Conservation (phyloP, 2,888 invertebrate genomes). For the Oscheius myriophilus region DNA sequence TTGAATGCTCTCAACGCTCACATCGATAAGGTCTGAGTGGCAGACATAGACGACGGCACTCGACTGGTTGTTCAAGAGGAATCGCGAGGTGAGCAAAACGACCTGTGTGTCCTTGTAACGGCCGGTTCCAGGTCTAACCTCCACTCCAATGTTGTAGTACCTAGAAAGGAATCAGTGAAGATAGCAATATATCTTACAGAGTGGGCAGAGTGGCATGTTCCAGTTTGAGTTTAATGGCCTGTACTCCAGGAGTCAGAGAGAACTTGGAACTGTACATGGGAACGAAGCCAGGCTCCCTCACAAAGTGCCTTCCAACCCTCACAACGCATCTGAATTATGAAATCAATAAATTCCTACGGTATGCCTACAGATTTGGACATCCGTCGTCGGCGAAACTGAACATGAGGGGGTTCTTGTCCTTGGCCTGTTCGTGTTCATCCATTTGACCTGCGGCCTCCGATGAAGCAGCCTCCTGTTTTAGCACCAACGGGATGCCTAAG, state of each 20-base stretch:
- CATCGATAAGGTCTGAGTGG: conserved; percentile 81
- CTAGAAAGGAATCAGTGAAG: conserved; percentile 23
- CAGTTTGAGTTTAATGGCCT: conserved; percentile 59
- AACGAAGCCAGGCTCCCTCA: conserved; percentile 48
- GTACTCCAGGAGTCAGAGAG: conserved; percentile 61
- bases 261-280: conserved; percentile 57
- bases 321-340: conserved; percentile 43
- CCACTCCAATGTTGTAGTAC: conserved; percentile 78
- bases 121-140: conserved; percentile 83
- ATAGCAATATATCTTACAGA: conserved; percentile 28
- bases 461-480: conserved; percentile 83
- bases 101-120: conserved; percentile 89
- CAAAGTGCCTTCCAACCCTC: conserved; percentile 48
- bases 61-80: conserved; percentile 89
- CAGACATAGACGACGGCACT: conserved; percentile 83
- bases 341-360: not conserved
- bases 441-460: conserved; percentile 73
- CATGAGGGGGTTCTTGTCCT: conserved; percentile 89
- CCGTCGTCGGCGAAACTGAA: conserved; percentile 93
- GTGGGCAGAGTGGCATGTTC: conserved; percentile 52
- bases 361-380: conserved; percentile 75
- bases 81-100: conserved; percentile 90
- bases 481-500: conserved; percentile 83
- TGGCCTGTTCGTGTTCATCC: conserved; percentile 90
- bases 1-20: conserved; percentile 15